These are phyloP conservation scores for Stratiolaelaps scimitus DNA, from an alignment of 1,140 invertebrate genomes.

Conservation along the genomic window DNA sequence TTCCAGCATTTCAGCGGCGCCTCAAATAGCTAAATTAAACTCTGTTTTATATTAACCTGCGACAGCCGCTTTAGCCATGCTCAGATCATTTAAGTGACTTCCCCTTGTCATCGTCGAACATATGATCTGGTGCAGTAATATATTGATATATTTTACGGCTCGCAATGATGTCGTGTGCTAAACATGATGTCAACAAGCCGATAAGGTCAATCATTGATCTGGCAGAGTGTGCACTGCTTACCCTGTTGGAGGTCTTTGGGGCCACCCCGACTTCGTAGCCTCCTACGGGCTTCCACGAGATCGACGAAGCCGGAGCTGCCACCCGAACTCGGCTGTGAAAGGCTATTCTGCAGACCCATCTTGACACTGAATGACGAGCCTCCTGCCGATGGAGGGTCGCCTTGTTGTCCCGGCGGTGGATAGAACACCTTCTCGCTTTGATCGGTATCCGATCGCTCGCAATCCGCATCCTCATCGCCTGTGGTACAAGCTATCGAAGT, in stretches of 20 bases:
- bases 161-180: too few species aligned
- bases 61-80: too few species aligned
- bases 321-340: constrained; percentile 24
- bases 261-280: constrained; percentile 13
- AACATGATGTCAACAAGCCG: too few species aligned
- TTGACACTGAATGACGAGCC: constrained; percentile 31
- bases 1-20: too few species aligned
- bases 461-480: constrained; percentile 70
- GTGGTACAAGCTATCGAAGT: not conserved
- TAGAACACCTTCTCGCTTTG: constrained; percentile 34
- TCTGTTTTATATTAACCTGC: too few species aligned
- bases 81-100: too few species aligned
- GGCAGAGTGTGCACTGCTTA: too few species aligned
- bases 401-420: constrained; percentile 32
- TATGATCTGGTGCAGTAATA: too few species aligned
- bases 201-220: too few species aligned
- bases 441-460: constrained; percentile 35
- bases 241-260: constrained; percentile 23
- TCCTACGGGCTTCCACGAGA: constrained; percentile 7
- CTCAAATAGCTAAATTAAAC: too few species aligned
- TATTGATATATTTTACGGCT: too few species aligned
- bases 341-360: constrained; percentile 33
- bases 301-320: constrained; percentile 20
- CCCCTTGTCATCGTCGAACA: too few species aligned
- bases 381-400: constrained; percentile 30